Base-by-base conservation (phyloP, 1,140 invertebrate species). In the Lepidotrigona ventralis region DNA sequence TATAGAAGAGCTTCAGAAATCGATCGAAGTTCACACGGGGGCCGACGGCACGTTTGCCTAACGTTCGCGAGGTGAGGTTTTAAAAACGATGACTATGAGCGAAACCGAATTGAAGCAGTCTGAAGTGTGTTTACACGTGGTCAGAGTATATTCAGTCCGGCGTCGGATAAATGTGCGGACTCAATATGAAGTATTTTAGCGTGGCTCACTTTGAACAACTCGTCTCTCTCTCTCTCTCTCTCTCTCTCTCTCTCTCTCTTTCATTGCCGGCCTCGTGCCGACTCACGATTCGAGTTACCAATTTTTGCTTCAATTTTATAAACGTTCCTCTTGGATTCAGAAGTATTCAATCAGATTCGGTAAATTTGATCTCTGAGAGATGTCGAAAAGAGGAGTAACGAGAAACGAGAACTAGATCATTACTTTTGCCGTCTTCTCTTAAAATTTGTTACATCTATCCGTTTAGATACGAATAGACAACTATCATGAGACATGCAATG, bases 161-260 rank as follows among this genome's bases (percentile, higher is more conserved):
- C 75, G 81, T 83, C 75, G 66, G 66, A 83, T 66, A 83, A 83
- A 83, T 78, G 81, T 63, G 81, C 66, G 81, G 78, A 83, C 81
- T 83, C 81, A 77, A 83, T 83, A 83, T 70, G 81, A 83, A 78
- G 81, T 83, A 83, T 83, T 83, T 83, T 78, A 78, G 81, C 74
- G 75, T 26, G 56, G 66, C 56, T 70, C 64, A 15, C 56, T 71
- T 83, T 29, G 74, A 58, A 83, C n/a, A 29, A 56, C 69, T 78
- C 11, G 39, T 39, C 39, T 39, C 39, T 39, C 39, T 39, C 39
- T 39, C 39, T 39, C 33, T 29, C 29, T 29, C 2, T 29, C 29
- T 29, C 29, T 33, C 33, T 33, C 33, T 39, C 33, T 29, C 29
- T 29, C 2, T 29, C 29, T 29, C 29, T 33, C 33, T 33, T n/a